A percentile compares a stretch with the other conserved stretches of the same genome.
Evolutionary conservation across 1,140 invertebrate genomes (phyloP).

Genomic region (Mamestra configurata): DNA sequence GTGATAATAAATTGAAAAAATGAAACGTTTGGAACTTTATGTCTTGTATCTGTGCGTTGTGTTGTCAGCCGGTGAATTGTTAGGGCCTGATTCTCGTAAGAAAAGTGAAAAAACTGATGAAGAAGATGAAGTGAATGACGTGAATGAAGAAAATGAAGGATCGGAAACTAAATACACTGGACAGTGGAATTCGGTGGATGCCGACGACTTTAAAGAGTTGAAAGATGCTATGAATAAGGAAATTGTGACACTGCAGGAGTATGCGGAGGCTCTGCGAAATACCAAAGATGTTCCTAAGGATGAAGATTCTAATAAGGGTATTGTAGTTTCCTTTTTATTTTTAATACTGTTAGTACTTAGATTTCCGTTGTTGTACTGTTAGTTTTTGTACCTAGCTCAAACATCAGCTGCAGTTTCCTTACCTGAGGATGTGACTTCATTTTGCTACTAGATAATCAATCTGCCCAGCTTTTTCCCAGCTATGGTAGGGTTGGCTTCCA

Average conservation of each 20-base stretch:
- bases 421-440: too few relatives aligned
- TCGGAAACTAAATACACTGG: conserved; percentile 50
- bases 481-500: too few relatives aligned
- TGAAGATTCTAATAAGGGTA: conserved; percentile 68
- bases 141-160: conserved; percentile 58
- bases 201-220: conserved; percentile 64
- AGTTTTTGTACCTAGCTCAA: too few relatives aligned
- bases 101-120: conserved; percentile 65
- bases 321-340: too few relatives aligned
- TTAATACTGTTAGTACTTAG: too few relatives aligned
- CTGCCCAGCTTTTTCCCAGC: too few relatives aligned
- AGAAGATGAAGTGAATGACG: conserved; percentile 69
- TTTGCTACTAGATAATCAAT: too few relatives aligned
- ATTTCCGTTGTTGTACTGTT: too few relatives aligned
- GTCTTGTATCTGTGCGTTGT: conserved; percentile 72
- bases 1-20: conserved; percentile 55
- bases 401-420: too few relatives aligned
- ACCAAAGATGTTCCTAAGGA: conserved; percentile 60
- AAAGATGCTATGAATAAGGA: conserved; percentile 72
- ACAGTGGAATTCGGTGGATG: conserved; percentile 41
- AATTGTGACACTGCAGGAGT: conserved; percentile 68
- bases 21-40: conserved; percentile 70
- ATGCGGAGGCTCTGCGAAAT: conserved; percentile 68
- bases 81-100: conserved; percentile 73
- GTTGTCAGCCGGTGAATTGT: conserved; percentile 68